A percentile compares a stretch with the other conserved stretches of the same genome.
These are phyloP conservation scores for Rhincodon typus DNA, from an alignment of 2,797 vertebrate genomes.

Conservation along the genomic window DNA sequence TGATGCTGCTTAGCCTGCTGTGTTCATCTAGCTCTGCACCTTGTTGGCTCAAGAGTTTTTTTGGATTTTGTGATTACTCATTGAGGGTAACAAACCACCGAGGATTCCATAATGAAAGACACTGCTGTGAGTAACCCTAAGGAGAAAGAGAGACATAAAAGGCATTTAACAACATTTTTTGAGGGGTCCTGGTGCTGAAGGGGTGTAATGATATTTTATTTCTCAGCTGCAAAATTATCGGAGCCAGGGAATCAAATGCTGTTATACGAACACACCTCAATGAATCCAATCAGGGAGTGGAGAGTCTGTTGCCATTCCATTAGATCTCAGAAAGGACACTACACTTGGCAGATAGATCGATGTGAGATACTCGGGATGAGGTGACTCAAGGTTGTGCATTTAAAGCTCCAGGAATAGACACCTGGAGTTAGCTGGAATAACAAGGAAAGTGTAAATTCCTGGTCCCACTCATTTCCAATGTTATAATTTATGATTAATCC, in stretches of 20 bases:
- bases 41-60: not conserved
- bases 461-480: not conserved
- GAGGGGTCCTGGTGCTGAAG: not conserved
- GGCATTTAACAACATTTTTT: not conserved
- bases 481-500: not conserved
- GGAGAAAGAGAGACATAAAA: not conserved
- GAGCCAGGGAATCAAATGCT: not conserved
- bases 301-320: not conserved
- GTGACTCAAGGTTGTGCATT: too few relatives aligned
- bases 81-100: not conserved
- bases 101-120: not conserved
- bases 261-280: not conserved
- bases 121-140: not conserved
- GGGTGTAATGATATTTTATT: not conserved
- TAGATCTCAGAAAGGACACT: not conserved
- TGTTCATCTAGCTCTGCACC: too few relatives aligned
- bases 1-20: too few relatives aligned
- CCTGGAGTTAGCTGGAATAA: not conserved
- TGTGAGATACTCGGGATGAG: not conserved
- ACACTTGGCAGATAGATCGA: not conserved
- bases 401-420: not conserved
- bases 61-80: not conserved
- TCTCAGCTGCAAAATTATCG: not conserved
- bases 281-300: not conserved
- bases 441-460: not conserved